Evolutionary conservation across 1,140 invertebrate species (phyloP), one percentile per base, ranked within the genome.

Genomic region (Zaprionus vittiger): DNA sequence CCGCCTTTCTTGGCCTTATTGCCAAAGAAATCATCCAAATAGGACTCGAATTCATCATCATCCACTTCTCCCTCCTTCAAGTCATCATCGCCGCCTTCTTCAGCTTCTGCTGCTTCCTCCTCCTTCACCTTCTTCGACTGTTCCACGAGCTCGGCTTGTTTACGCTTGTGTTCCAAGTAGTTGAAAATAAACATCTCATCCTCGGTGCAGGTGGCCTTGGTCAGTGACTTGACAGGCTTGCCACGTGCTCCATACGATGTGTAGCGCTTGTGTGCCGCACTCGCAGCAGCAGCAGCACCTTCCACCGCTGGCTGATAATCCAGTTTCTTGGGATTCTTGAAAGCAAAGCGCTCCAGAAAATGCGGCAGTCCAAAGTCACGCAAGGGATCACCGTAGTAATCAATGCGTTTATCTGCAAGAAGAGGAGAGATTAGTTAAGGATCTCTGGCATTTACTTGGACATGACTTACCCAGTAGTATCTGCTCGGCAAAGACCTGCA

Each of bases 331-430:
- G 98, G 98, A 94, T 99, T 99, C 93, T 98, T 98, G 87, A 98
- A 99, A 2, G 98, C 97, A 93, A 99, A 99, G 66, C 98, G 94
- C 91, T 99, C 98, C 12, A 99, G 93, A 91, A 99, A 99, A 70
- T 97, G 94, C 26, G 97, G 96, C 1, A 97, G 93, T 0, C 96
- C 97, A 87, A 99, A 98, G 93, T 99, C 98, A 87, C 97, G 95
- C 1, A 99, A 93, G 0, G 98, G 98, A 94, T 99, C 98, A 0
- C 99, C 98, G 63, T 95, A 95, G 90, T 99, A 99, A 26, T 95
- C 94, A 37, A 99, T 96, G 61, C 93, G 80, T 93, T 95, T 94
- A 37, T 95, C 96, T 96, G 91, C 22, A 59, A 4, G 9, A 2
- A 55, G 28, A 5, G 52, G 66, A 52, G n/a, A 17, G 0, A 0